phyloP scores from a whole-genome alignment of 2,113 vertebrate species.

The Galeopterus variegatus region DNA sequence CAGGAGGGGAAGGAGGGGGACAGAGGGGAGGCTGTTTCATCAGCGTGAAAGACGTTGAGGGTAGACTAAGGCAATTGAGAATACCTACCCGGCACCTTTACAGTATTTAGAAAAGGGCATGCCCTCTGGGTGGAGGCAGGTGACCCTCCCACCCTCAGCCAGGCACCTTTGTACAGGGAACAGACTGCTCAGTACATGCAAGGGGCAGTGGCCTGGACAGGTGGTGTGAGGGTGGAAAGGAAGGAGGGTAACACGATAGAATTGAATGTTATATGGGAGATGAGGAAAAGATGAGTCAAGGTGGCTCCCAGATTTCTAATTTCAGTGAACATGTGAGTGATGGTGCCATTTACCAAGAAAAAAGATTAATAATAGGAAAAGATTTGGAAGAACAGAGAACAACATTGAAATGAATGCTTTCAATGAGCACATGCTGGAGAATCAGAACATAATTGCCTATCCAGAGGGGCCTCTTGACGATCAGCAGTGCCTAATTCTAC shows the following conservation, averaged over 20 bases:
- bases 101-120: not conserved
- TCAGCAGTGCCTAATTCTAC: not conserved
- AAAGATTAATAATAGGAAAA: not conserved
- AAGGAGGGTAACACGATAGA: rapidly evolving
- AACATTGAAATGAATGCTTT: not conserved
- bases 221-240: not conserved
- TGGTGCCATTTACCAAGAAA: not conserved
- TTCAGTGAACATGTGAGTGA: not conserved
- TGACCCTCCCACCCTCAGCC: not conserved
- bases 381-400: constrained; percentile 9
- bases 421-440: not conserved
- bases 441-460: not conserved
- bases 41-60: not conserved
- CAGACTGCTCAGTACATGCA: rapidly evolving
- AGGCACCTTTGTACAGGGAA: not conserved
- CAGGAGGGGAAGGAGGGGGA: not conserved
- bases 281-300: not conserved
- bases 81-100: not conserved
- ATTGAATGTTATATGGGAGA: too few relatives aligned
- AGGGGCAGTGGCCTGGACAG: rapidly evolving
- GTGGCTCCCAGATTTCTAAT: not conserved
- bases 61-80: not conserved
- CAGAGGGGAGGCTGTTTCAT: not conserved
- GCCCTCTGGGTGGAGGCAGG: not conserved
- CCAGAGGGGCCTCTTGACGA: not conserved